phyloP scores from a whole-genome alignment of 2,797 vertebrate genomes.

The Chrysocyon brachyurus region DNA sequence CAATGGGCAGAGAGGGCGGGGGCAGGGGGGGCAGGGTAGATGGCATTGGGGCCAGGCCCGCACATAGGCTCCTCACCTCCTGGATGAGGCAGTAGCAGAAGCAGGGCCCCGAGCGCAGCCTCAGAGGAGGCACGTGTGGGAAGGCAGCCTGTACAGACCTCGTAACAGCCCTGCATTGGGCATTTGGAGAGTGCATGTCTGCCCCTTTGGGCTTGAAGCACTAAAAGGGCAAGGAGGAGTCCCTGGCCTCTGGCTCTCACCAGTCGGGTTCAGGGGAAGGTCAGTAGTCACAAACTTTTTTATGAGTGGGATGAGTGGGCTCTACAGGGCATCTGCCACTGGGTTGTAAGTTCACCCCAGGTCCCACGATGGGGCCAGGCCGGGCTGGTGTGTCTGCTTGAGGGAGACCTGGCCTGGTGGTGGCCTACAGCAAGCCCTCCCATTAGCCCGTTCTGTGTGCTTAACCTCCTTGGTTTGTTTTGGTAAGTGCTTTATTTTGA shows the following conservation, averaged over 20 bases:
- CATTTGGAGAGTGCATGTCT: neutral
- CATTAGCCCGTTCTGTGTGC: constrained; percentile 87
- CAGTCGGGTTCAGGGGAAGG: neutral
- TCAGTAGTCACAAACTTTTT: neutral
- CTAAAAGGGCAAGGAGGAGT: too few species aligned
- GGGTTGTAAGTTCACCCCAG: neutral
- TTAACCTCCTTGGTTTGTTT: constrained; percentile 88
- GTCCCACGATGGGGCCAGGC: neutral
- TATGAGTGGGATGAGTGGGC: neutral
- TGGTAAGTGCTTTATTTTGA: constrained; percentile 91
- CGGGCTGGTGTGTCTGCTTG: neutral
- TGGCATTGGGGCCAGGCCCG: neutral
- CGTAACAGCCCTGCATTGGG: neutral
- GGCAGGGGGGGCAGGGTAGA: neutral
- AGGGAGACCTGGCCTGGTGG: neutral
- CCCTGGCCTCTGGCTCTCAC: neutral
- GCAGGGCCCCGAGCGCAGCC: neutral
- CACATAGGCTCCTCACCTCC: neutral
- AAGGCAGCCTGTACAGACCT: neutral
- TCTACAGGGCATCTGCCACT: neutral
- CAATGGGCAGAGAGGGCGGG: neutral
- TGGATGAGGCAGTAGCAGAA: neutral
- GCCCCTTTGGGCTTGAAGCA: neutral
- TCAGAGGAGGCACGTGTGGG: neutral
- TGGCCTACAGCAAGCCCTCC: constrained; percentile 51